Conservation (phyloP, 2,888 invertebrate genomes). For the Parnassius apollo region DNA sequence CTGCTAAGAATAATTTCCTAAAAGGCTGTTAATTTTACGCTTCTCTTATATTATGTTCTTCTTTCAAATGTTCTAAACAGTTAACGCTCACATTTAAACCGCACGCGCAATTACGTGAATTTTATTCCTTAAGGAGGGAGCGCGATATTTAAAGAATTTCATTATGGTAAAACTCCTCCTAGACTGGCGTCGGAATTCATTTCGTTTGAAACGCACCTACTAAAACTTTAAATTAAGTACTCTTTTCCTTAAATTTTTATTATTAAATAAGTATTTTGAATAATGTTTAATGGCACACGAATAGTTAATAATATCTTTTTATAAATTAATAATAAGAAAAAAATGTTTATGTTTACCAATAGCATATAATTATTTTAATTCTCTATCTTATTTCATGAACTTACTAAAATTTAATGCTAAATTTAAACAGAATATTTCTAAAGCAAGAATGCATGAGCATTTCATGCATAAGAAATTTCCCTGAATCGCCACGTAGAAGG, state of each 20-base stretch:
- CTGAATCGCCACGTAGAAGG: too few species aligned
- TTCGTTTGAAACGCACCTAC: conserved; percentile 60
- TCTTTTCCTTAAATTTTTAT: conserved; percentile 50
- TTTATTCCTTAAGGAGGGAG: conserved; percentile 60
- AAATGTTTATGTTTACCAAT: too few species aligned
- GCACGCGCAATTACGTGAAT: conserved; percentile 63
- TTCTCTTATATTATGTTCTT: conserved; percentile 6
- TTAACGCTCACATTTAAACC: conserved; percentile 33
- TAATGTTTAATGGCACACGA: not conserved
- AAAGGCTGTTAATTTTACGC: not conserved
- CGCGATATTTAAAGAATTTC: conserved; percentile 75
- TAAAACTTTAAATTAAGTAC: conserved; percentile 59
- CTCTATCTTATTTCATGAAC: too few species aligned
- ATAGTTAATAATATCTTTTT: too few species aligned
- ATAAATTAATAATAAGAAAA: too few species aligned
- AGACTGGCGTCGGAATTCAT: conserved; percentile 62
- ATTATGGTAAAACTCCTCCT: conserved; percentile 69
- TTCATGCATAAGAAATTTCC: too few species aligned
- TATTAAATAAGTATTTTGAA: too few species aligned
- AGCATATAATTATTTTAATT: too few species aligned
- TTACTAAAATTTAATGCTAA: too few species aligned
- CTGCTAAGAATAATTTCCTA: not conserved
- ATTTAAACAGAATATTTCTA: too few species aligned
- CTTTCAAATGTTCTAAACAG: conserved; percentile 12
- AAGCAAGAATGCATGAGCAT: too few species aligned